Evolutionary conservation across 2,888 invertebrate genomes (phyloP), one percentile per base, ranked within the genome.

Genomic region (Balanococcus diminutus): DNA sequence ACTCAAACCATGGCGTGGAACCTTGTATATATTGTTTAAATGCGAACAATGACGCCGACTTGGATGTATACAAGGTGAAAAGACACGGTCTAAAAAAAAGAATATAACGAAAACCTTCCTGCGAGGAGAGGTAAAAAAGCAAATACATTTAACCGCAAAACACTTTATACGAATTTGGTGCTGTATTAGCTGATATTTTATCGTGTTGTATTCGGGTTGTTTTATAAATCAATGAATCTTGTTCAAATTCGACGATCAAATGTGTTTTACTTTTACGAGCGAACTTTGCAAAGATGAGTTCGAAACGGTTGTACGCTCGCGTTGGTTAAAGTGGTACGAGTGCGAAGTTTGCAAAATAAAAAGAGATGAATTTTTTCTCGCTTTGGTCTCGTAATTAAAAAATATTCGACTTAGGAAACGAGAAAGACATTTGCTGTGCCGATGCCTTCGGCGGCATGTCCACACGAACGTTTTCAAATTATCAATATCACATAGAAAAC

Each of bases 31-130:
- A 67, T 67, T 67, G 67, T 67, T 67, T 28, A 31, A 67, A 67
- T 67, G 28, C 28, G 67, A 67, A 67, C 67, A 67, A 67, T 67
- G 67, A 67, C 67, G 67, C 67, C 67, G 67, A 56, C 56, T 56
- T 4, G 56, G 56, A 56, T 56, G 51, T 56, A 56, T 56, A 56
- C 56, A 56, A 67, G 67, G 67, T 67, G 28, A 67, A 67, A 56
- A 67, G 28, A 67, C 67, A 28, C 5, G 67, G 16, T 67, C 16
- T 19, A 28, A 67, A 67, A 67, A 67, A 28, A 67, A 31, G 28
- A 51, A 19, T 3, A 19, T 4, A 11, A 56, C 22, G 19, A n/a
- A 11, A 22, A 42, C 8, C 9, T 22, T 56, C 22, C 56, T n/a
- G 56, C 1, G 56, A 9, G 36, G 14, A 42, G 2, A 46, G n/a